Conservation (phyloP, 1,140 invertebrate species). For the Aphidius gifuensis region DNA sequence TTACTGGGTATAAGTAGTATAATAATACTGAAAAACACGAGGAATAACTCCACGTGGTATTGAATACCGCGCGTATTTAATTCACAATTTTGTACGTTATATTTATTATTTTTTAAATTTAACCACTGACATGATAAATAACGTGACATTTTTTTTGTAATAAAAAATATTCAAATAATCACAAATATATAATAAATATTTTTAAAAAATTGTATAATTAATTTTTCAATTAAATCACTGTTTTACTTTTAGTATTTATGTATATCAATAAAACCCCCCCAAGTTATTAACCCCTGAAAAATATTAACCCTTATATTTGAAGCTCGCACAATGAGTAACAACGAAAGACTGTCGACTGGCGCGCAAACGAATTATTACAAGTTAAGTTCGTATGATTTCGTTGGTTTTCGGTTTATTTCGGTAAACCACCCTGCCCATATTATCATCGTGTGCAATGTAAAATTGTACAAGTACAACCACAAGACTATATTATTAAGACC, state of each 20-base stretch:
- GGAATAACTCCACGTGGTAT: slow-evolving; percentile 41
- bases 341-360: slow-evolving; percentile 29
- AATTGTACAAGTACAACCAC: too few relatives aligned
- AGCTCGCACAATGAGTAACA: slow-evolving; percentile 27
- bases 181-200: too few relatives aligned
- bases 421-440: not conserved
- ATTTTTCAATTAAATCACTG: too few relatives aligned
- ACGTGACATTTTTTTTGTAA: not conserved
- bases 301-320: slow-evolving; percentile 11
- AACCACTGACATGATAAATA: slow-evolving; percentile 26
- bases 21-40: slow-evolving; percentile 35
- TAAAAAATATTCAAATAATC: slow-evolving; percentile 1
- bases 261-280: slow-evolving; percentile 1
- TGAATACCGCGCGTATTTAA: slow-evolving; percentile 19
- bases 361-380: slow-evolving; percentile 11
- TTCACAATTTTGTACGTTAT: slow-evolving; percentile 25
- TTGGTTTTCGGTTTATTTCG: slow-evolving; percentile 21
- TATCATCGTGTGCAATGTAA: too few relatives aligned
- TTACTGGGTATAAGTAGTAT: slow-evolving; percentile 35
- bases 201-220: too few relatives aligned
- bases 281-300: not conserved
- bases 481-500: too few relatives aligned
- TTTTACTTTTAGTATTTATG: too few relatives aligned
- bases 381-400: slow-evolving; percentile 22
- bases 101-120: slow-evolving; percentile 16